phyloP scores from a whole-genome alignment of 2,113 vertebrate genomes.

The Rhagologus leucostigma region DNA sequence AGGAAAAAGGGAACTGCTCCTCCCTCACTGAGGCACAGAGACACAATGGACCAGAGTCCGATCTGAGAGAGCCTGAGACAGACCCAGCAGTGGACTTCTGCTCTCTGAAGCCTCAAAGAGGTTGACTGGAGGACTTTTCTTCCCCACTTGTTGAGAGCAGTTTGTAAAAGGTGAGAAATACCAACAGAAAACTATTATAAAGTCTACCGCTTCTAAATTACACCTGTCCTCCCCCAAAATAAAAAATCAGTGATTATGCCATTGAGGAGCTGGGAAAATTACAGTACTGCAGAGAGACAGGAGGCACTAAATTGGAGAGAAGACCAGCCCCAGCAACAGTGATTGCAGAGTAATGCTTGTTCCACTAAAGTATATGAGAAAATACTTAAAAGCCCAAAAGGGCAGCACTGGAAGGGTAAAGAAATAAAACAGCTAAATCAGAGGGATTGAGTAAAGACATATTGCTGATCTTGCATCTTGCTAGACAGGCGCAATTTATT shows the following conservation, averaged over 20 bases:
- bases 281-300: neutral
- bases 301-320: neutral
- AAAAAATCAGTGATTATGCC: neutral
- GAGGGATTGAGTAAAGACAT: neutral
- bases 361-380: neutral
- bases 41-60: neutral
- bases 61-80: neutral
- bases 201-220: neutral
- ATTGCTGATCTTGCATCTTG: neutral
- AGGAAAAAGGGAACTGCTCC: neutral
- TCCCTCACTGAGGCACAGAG: neutral
- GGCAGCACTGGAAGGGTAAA: neutral
- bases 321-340: neutral
- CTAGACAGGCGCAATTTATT: neutral
- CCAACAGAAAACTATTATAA: neutral
- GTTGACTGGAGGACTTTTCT: neutral
- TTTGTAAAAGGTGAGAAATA: neutral
- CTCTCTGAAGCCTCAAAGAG: neutral
- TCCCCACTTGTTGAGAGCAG: neutral
- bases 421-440: neutral
- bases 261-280: neutral
- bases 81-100: neutral
- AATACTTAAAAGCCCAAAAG: neutral
- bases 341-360: neutral
- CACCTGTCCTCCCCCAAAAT: fast-evolving